Conservation (phyloP, 2,888 invertebrate genomes). For the Cinara cedri region DNA sequence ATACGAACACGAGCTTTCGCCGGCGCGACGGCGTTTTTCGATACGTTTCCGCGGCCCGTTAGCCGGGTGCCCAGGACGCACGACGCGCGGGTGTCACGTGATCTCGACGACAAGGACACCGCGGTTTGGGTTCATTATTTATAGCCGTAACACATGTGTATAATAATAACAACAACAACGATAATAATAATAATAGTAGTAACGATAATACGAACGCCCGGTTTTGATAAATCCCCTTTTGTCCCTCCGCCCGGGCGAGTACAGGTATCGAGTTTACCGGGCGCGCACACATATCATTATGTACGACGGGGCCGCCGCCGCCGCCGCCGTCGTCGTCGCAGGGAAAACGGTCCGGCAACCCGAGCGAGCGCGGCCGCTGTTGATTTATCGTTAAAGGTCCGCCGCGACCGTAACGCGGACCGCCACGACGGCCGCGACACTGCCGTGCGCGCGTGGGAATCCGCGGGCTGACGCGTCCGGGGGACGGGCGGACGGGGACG, state of each 20-base stretch:
- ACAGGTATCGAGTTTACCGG: slow-evolving; percentile 42
- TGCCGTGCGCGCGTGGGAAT: too few species aligned
- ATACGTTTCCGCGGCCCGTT: too few species aligned
- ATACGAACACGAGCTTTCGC: too few species aligned
- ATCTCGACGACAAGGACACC: neutral
- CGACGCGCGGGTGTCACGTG: too few species aligned
- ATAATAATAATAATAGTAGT: too few species aligned
- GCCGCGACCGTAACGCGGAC: neutral
- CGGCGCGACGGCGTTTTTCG: too few species aligned
- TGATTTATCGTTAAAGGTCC: slow-evolving; percentile 46
- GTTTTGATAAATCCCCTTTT: slow-evolving; percentile 41
- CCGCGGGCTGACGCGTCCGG: neutral
- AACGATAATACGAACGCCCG: neutral
- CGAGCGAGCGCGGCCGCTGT: neutral
- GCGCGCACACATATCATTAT: neutral
- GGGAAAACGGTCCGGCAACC: too few species aligned
- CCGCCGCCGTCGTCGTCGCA: neutral
- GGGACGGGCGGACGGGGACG: neutral
- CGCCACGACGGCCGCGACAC: too few species aligned
- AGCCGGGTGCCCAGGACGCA: too few species aligned
- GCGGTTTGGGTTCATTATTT: slow-evolving; percentile 43
- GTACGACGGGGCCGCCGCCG: too few species aligned
- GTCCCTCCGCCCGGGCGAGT: slow-evolving; percentile 33
- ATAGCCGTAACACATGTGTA: too few species aligned
- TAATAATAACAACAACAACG: too few species aligned